Conservation (phyloP, 1,140 invertebrate species). For the Diorhabda carinulata region DNA sequence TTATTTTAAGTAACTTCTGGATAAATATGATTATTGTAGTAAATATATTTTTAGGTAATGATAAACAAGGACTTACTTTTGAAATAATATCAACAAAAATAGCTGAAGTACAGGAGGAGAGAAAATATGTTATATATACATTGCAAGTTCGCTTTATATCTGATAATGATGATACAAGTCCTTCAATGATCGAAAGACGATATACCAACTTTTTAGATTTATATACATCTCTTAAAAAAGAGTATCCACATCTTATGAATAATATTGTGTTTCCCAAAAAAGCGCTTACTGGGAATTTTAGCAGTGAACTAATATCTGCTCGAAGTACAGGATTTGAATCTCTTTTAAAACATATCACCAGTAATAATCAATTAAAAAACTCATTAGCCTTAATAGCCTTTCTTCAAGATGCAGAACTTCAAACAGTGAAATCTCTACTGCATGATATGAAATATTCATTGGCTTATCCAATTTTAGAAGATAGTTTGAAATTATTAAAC, state of each 20-base stretch:
- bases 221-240: slow-evolving; percentile 59
- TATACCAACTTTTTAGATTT: slow-evolving; percentile 74
- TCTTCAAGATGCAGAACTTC: slow-evolving; percentile 64
- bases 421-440: slow-evolving; percentile 58
- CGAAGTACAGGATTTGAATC: slow-evolving; percentile 69
- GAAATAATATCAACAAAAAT: slow-evolving; percentile 52
- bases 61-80: slow-evolving; percentile 42
- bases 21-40: not conserved
- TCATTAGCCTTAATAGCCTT: slow-evolving; percentile 62
- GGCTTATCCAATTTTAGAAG: slow-evolving; percentile 64
- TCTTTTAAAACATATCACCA: slow-evolving; percentile 59
- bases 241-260: slow-evolving; percentile 56
- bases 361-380: slow-evolving; percentile 56
- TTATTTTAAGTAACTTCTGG: no score
- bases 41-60: slow-evolving; percentile 25
- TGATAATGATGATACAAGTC: slow-evolving; percentile 52
- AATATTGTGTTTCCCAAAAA: slow-evolving; percentile 69
- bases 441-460: slow-evolving; percentile 58
- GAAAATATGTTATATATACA: slow-evolving; percentile 62
- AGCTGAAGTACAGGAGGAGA: slow-evolving; percentile 51
- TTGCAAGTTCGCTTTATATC: slow-evolving; percentile 56
- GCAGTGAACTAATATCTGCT: slow-evolving; percentile 62
- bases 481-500: slow-evolving; percentile 67
- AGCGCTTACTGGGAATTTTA: slow-evolving; percentile 71
- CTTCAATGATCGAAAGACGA: slow-evolving; percentile 64